phyloP scores from a whole-genome alignment of 1,140 invertebrate species.

The Zaprionus davidi region DNA sequence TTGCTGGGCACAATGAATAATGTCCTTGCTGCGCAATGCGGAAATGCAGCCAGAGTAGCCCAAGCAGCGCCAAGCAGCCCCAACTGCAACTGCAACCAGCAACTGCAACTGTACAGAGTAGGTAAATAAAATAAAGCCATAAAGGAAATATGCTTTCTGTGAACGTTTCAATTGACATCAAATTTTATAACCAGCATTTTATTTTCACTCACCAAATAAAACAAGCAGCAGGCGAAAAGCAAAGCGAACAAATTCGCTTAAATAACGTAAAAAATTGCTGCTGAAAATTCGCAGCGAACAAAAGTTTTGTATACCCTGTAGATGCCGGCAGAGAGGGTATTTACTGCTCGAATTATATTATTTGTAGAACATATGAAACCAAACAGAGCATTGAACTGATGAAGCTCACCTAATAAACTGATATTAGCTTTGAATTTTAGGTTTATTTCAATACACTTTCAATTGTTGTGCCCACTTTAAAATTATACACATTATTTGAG shows the following conservation, averaged over 20 bases:
- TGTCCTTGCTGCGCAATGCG: slow-evolving; percentile 78
- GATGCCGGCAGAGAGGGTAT: neutral
- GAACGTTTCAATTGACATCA: slow-evolving; percentile 75
- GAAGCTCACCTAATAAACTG: too few relatives aligned
- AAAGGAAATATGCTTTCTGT: slow-evolving; percentile 76
- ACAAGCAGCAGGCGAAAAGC: slow-evolving; percentile 24
- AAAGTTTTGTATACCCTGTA: slow-evolving; percentile 2
- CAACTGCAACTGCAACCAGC: slow-evolving; percentile 27
- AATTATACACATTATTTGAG: too few relatives aligned
- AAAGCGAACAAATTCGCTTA: slow-evolving; percentile 23
- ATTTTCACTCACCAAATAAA: slow-evolving; percentile 62
- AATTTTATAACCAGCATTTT: slow-evolving; percentile 74
- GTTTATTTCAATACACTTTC: too few relatives aligned
- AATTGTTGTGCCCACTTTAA: too few relatives aligned
- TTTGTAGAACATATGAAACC: too few relatives aligned
- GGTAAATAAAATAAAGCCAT: slow-evolving; percentile 77
- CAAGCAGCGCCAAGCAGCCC: slow-evolving; percentile 19
- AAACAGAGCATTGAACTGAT: too few relatives aligned
- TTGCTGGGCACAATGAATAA: slow-evolving; percentile 66
- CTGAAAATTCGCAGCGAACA: slow-evolving; percentile 6
- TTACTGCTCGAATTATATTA: neutral
- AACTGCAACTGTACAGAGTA: slow-evolving; percentile 36
- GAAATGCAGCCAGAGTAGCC: slow-evolving; percentile 60
- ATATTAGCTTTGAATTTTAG: too few relatives aligned
- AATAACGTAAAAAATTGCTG: slow-evolving; percentile 53